A percentile compares a stretch with the other conserved stretches of the same genome.
Conservation (phyloP, 2,797 vertebrate genomes). For the Mallotus villosus region DNA sequence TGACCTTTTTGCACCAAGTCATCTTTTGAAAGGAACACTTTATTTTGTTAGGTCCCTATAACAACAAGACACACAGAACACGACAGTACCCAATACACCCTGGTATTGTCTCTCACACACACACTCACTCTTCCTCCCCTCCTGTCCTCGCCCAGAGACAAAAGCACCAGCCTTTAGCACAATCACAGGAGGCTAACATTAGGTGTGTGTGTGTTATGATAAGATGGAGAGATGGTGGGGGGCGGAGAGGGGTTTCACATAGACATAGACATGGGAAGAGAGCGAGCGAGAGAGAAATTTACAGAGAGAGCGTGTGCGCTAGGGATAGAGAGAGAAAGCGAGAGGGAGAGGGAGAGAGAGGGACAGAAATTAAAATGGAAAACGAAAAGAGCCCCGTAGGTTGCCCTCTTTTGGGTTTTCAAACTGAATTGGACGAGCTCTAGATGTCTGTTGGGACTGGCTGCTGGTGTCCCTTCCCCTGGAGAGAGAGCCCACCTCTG, state of each 20-base stretch:
- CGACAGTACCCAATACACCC: slow-evolving; percentile 43
- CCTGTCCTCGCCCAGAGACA: slow-evolving; percentile 44
- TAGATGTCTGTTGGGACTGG: slow-evolving; percentile 33
- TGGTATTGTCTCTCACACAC: slow-evolving; percentile 67
- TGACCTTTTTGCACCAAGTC: slow-evolving; percentile 54
- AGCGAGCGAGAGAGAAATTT: background rate
- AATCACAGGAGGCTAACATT: slow-evolving; percentile 78
- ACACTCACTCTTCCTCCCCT: slow-evolving; percentile 70
- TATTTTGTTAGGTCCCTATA: slow-evolving; percentile 73
- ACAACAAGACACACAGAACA: slow-evolving; percentile 68
- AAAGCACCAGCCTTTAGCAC: slow-evolving; percentile 67
- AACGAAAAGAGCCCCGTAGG: background rate
- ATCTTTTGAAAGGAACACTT: slow-evolving; percentile 66
- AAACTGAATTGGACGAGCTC: slow-evolving; percentile 23
- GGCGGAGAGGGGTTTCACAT: slow-evolving; percentile 8
- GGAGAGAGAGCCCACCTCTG: too few relatives aligned
- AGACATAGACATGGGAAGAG: slow-evolving; percentile 4
- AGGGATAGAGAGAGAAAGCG: background rate
- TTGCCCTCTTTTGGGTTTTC: background rate
- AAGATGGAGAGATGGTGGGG: slow-evolving; percentile 60
- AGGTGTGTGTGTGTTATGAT: slow-evolving; percentile 70
- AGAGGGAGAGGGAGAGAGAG: background rate
- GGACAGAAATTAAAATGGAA: background rate
- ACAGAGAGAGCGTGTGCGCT: background rate
- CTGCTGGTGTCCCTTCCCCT: slow-evolving; percentile 32